Base-by-base conservation (phyloP, 2,113 vertebrate species). In the Ammospiza caudacuta region DNA sequence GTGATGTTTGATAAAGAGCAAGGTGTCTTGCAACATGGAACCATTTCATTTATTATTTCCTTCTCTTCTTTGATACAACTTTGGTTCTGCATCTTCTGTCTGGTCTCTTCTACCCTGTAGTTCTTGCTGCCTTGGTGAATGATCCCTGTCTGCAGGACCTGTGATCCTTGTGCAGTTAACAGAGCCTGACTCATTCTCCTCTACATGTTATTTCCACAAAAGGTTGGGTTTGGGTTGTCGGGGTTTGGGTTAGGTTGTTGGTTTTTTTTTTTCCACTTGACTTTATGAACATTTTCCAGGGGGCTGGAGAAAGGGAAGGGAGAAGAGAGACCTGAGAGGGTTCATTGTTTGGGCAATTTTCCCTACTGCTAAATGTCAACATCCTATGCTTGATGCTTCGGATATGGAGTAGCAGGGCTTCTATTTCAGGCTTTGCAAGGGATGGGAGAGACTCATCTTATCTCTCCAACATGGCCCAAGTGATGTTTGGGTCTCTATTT, bases 131-230 rank as follows among this genome's bases (percentile, higher is more conserved):
- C 39, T 85, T 85, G 41, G 22, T 97, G 96, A 97, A 84, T 97
- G 94, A 96, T 80, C 75, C 75, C 77, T 20, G 69, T 63, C 18
- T 59, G 27, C 57, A 92, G 74, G 85, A 87, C 86, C 31, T 25
- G 94, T 95, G 93, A 95, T 92, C 59, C 29, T n/a, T 59, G 66
- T 9, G 8, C 3, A 35, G 88, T 75, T 83, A 90, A 75, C 90
- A 90, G 55, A 93, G 82, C 79, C 94, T 98, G 96, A 97, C 94
- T 98, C 97, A 97, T 94, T 87, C 74, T 88, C 77, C 79, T 96
- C 85, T 46, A 72, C 76, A 33, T 64, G 69, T 89, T 95, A 70
- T 95, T 96, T 96, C 93, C 95, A 95, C 69, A 86, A 61, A 94
- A 94, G 64, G 61, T 37, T 94, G 76, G 61, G 76, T n/a, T 95